A percentile compares a stretch with the other conserved stretches of the same genome.
Conservation (phyloP, 2,113 vertebrate species). For the Phasianus colchicus region DNA sequence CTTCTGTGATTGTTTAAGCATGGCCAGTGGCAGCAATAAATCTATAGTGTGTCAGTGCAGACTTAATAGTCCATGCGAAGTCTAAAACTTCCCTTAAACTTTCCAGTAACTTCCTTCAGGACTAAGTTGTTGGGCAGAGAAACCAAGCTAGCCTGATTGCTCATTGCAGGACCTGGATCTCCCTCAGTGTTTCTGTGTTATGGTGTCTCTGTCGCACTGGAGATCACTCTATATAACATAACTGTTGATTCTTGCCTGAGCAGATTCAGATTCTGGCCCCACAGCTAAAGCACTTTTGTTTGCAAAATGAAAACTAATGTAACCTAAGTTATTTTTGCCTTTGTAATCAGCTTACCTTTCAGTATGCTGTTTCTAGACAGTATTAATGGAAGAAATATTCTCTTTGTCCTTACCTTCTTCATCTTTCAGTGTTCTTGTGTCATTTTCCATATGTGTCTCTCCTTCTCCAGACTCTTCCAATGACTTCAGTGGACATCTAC, state of each 20-base stretch:
- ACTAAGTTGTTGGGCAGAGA: neutral
- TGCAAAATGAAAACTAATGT: neutral
- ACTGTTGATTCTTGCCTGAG: neutral
- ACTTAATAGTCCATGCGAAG: neutral
- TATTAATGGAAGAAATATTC: neutral
- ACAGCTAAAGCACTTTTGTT: neutral
- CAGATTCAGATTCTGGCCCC: neutral
- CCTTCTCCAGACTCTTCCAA: neutral
- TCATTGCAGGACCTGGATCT: neutral
- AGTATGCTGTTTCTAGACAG: neutral
- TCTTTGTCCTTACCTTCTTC: neutral
- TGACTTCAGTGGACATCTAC: constrained; percentile 8
- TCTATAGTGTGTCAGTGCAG: neutral
- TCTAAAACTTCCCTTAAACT: neutral
- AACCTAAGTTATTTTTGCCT: neutral
- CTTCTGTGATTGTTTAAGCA: neutral
- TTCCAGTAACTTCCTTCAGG: neutral
- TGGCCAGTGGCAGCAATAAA: neutral
- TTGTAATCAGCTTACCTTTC: neutral
- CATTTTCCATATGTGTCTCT: neutral
- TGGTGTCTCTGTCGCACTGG: too few relatives aligned
- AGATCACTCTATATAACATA: neutral
- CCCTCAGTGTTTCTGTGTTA: too few relatives aligned
- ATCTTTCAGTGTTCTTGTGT: neutral
- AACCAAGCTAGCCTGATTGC: neutral